Evolutionary conservation across 2,113 vertebrate species (phyloP).

Genomic region (Thunnus maccoyii): DNA sequence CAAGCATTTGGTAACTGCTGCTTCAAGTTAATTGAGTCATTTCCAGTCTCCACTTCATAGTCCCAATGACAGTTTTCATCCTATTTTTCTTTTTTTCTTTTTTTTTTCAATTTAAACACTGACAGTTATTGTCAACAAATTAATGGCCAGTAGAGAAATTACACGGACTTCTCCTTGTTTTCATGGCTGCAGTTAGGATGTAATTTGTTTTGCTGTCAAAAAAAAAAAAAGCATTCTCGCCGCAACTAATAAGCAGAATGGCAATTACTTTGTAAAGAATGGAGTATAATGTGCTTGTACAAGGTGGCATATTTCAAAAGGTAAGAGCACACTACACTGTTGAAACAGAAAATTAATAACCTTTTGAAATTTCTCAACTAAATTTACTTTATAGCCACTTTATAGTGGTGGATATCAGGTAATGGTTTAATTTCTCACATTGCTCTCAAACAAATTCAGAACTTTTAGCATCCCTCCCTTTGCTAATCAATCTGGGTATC

Average conservation of each 20-base stretch:
- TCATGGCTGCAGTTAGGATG: neutral
- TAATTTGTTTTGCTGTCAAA: conserved; percentile 44
- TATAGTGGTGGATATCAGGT: neutral
- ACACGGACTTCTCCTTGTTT: conserved; percentile 8
- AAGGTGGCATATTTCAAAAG: neutral
- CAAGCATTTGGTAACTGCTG: neutral
- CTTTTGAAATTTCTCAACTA: neutral
- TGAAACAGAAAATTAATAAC: neutral
- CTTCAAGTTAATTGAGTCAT: neutral
- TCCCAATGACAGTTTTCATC: neutral
- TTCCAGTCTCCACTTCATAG: neutral
- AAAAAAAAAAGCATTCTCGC: neutral
- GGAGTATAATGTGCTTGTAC: neutral
- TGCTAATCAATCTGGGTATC: too few species aligned
- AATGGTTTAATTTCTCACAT: too few species aligned
- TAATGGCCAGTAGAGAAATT: conserved; percentile 24
- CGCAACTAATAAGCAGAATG: conserved; percentile 19
- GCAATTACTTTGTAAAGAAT: conserved; percentile 16
- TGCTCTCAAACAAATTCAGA: too few species aligned
- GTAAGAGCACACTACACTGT: neutral
- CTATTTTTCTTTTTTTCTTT: neutral
- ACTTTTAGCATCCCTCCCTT: too few species aligned
- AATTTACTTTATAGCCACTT: neutral
- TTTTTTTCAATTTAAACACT: conserved; percentile 10
- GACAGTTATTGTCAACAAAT: neutral